phyloP scores from a whole-genome alignment of 2,797 vertebrate genomes.

The Enteromius mattozi region DNA sequence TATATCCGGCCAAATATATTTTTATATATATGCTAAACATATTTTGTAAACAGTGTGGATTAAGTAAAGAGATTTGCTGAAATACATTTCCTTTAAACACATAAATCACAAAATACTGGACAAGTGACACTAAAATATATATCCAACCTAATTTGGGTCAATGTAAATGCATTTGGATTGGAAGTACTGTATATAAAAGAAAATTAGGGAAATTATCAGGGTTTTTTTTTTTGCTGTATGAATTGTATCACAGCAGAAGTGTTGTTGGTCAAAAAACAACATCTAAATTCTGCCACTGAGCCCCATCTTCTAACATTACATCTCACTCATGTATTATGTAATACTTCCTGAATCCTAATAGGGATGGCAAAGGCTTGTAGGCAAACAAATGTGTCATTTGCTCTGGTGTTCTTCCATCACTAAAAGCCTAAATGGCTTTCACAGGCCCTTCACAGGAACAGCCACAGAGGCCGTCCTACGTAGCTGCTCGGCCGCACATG shows the following conservation, averaged over 20 bases:
- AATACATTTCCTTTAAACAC: not conserved
- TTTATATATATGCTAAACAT: not conserved
- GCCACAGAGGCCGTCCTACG: conserved; percentile 43
- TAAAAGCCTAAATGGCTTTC: conserved; percentile 54
- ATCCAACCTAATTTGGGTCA: not conserved
- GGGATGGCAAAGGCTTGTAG: conserved; percentile 32
- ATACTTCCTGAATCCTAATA: conserved; percentile 33
- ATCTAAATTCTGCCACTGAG: conserved; percentile 8
- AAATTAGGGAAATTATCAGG: too few relatives aligned
- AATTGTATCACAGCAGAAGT: conserved; percentile 2
- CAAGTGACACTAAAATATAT: not conserved
- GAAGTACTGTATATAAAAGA: not conserved
- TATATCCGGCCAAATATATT: not conserved
- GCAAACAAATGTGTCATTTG: conserved; percentile 43
- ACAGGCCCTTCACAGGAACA: conserved; percentile 51
- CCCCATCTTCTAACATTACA: conserved; percentile 14
- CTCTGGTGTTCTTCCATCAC: conserved; percentile 41
- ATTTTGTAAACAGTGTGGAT: not conserved
- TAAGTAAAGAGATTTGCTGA: not conserved
- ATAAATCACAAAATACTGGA: not conserved
- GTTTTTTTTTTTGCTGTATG: not conserved
- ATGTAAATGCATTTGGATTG: not conserved
- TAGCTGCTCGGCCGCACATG: conserved; percentile 56
- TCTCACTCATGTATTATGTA: not conserved
- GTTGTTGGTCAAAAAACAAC: not conserved